Base-by-base conservation (phyloP, 2,113 vertebrate species). In the Macrotus californicus region DNA sequence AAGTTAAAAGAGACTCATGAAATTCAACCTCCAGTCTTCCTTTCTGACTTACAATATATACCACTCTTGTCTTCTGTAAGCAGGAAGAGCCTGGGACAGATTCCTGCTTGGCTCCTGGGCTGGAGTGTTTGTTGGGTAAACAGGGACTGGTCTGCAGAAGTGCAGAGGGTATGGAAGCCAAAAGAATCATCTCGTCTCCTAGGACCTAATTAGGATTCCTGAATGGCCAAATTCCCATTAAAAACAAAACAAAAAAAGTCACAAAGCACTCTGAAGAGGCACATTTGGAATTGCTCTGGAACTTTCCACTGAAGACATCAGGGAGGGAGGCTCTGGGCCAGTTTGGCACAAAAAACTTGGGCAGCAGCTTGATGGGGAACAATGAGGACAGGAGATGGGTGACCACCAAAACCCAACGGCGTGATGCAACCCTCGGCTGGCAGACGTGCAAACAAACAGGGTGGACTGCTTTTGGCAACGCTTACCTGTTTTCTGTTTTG, bases 171-270 rank as follows among this genome's bases (percentile, higher is more conserved):
- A 56, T 56, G 10, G 64, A 29, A 93, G 91, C 91, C 95, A 97
- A 91, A 96, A 96, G 73, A 96, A 94, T 87, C 91, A 93, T 89
- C 75, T 97, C 91, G 84, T 95, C 83, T 95, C 96, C 69, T 80
- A 86, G 82, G 59, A 95, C 81, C 85, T 82, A 96, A 72, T 95
- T 94, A 93, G 70, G 79, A 93, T 95, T 86, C 85, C 72, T 70
- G 22, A 91, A 93, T 87, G 96, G 83, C 79, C 94, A 83, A 83
- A 64, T 41, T 92, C 94, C 70, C 41, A 70, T 76, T 81, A 3
- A 61, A 46, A 66, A 56, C 31, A 86, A 54, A 90, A 86, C 73
- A 50, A 50, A 70, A 66, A 79, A 76, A 64, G 64, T 46, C 7
- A 83, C 73, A n/a, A 84, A 93, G 80, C 18, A 72, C 11, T 81